Percentiles rank a stretch among this genome's conserved stretches.
Evolutionary conservation across 35 echinoderm and acorn worm species (phyloP).

Genomic region (Strongylocentrotus purpuratus): DNA sequence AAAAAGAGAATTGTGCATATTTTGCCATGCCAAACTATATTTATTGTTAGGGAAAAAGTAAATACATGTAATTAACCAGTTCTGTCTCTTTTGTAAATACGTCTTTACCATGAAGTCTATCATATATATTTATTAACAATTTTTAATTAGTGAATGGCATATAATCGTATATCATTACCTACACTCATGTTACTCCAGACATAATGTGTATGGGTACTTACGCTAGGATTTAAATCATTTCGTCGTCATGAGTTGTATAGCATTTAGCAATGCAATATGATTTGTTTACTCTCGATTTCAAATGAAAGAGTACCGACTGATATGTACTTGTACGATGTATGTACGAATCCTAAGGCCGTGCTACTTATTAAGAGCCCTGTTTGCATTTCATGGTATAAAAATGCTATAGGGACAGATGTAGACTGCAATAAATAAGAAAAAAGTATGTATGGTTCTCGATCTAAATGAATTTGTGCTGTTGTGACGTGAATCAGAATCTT

Average conservation of each 20-base stretch:
- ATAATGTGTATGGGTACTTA: not conserved
- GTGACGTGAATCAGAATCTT: not conserved
- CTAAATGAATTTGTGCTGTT: not conserved
- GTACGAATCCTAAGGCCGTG: not conserved
- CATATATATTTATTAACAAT: not conserved
- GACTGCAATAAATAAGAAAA: not conserved
- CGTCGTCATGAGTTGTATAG: not conserved
- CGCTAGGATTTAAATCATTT: not conserved
- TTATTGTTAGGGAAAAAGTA: not conserved
- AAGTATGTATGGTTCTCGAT: not conserved
- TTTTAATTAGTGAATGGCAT: not conserved
- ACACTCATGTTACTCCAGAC: not conserved
- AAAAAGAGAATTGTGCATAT: not conserved
- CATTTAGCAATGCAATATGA: not conserved
- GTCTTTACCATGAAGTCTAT: not conserved
- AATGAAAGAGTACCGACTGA: not conserved
- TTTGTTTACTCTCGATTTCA: not conserved
- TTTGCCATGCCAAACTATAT: conserved; percentile 11
- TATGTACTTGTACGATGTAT: not conserved
- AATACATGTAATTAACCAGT: not conserved
- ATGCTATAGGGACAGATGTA: not conserved
- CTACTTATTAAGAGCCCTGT: not conserved
- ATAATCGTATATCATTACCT: not conserved
- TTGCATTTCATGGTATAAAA: not conserved
- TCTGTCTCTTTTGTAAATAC: not conserved